Percentiles rank a stretch among this genome's conserved stretches.
Evolutionary conservation across 1,140 invertebrate species (phyloP).

Genomic region (Pseudomyrmex gracilis): DNA sequence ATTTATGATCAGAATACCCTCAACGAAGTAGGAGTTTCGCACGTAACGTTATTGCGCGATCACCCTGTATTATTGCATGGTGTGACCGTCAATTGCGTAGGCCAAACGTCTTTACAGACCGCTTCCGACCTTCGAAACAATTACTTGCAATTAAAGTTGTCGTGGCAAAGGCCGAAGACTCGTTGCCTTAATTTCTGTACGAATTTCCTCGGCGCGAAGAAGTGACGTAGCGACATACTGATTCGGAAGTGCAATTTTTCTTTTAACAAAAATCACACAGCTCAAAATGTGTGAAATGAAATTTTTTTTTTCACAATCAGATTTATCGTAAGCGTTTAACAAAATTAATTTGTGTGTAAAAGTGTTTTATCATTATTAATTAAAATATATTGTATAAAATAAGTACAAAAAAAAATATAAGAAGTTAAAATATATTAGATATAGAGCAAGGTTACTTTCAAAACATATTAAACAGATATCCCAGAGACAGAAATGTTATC

Average conservation of each 20-base stretch:
- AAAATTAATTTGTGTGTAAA: background rate
- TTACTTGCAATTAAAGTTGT: slow-evolving; percentile 82
- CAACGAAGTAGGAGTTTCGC: background rate
- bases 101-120: slow-evolving; percentile 77
- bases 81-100: slow-evolving; percentile 80
- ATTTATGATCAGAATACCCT: slow-evolving; percentile 10
- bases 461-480: slow-evolving; percentile 14
- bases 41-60: slow-evolving; percentile 60
- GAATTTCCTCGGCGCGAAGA: slow-evolving; percentile 68
- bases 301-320: background rate
- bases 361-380: no score
- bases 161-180: slow-evolving; percentile 76
- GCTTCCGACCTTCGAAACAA: slow-evolving; percentile 83
- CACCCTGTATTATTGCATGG: slow-evolving; percentile 74
- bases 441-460: background rate
- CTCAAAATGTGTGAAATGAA: background rate
- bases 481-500: background rate
- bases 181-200: slow-evolving; percentile 76
- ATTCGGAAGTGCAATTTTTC: background rate
- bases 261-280: background rate
- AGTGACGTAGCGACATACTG: background rate
- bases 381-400: no score
- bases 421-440: background rate
- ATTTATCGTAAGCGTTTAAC: background rate
- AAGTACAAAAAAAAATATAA: no score